phyloP scores from a whole-genome alignment of 2,888 invertebrate species.

The Iphiclides podalirius region DNA sequence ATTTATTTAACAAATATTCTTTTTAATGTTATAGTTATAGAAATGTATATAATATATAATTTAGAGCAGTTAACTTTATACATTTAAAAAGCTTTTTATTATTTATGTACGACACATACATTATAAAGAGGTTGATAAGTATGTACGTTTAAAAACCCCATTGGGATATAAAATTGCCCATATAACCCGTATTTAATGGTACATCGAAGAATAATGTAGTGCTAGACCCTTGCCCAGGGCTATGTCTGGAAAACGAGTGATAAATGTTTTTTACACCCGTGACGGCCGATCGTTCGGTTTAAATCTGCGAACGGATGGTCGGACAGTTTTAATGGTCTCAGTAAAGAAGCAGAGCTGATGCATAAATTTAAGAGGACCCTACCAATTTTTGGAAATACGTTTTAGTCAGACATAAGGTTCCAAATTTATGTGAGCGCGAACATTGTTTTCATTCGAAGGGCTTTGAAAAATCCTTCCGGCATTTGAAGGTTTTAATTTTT shows the following conservation, averaged over 20 bases:
- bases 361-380: slow-evolving; percentile 58
- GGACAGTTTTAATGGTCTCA: slow-evolving; percentile 66
- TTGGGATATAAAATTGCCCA: slow-evolving; percentile 34
- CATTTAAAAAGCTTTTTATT: too few relatives aligned
- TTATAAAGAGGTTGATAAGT: background rate
- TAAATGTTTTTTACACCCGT: slow-evolving; percentile 65
- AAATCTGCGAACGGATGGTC: slow-evolving; percentile 66
- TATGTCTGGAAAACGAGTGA: slow-evolving; percentile 54
- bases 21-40: too few relatives aligned
- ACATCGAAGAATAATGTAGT: slow-evolving; percentile 30
- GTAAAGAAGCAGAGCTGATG: slow-evolving; percentile 60
- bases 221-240: slow-evolving; percentile 23
- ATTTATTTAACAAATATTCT: too few relatives aligned
- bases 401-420: slow-evolving; percentile 42
- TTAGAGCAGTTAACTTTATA: too few relatives aligned
- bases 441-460: background rate
- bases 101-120: too few relatives aligned
- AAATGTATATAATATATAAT: too few relatives aligned
- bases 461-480: background rate
- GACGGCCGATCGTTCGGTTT: slow-evolving; percentile 59
- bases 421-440: slow-evolving; percentile 63
- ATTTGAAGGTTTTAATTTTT: too few relatives aligned
- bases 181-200: slow-evolving; percentile 47
- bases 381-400: slow-evolving; percentile 54
- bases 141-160: slow-evolving; percentile 31